Base-by-base conservation (phyloP, 2,888 invertebrate species). In the Xiphydria camelus region DNA sequence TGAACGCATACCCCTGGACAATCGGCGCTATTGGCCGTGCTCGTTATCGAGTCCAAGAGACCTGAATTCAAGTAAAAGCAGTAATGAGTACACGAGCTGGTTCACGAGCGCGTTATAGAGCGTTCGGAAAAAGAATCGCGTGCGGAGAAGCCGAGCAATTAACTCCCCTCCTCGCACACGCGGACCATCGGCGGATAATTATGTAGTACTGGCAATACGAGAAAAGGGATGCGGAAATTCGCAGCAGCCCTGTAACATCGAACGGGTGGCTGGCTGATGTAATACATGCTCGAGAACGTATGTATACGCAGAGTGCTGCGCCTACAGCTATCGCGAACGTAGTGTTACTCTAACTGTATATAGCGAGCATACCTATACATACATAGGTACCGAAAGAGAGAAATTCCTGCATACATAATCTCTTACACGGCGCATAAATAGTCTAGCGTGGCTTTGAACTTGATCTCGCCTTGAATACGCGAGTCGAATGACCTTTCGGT, bases 1-100 rank as follows among this genome's bases (percentile, higher is more conserved):
- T 93, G 91, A 50, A 92, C 89, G 75, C 94, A 94, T 45, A 89
- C 86, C 1, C 94, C 94, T 0, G 94, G 93, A 68, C 94, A 94
- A 73, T 91, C 87, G 76, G 89, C 89, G 46, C 87, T 83, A 73
- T 90, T 88, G 47, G 87, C 90, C 47, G 92, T 91, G 53, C 87
- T 89, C 47, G 92, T 91, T 68, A 93, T 83, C 19, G 91, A 87
- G 66, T 92, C 91, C 64, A 93, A 77, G 4, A 93, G 80, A 61
- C 91, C 92, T 92, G 79, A n/a, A n/a, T n/a, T n/a, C n/a, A n/a
- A n/a, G n/a, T n/a, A n/a, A n/a, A n/a, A n/a, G n/a, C n/a, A n/a
- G n/a, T n/a, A n/a, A n/a, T n/a, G n/a, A n/a, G n/a, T n/a, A n/a
- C n/a, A n/a, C n/a, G n/a, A n/a, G n/a, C n/a, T n/a, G n/a, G n/a